Evolutionary conservation across 64 coral and sea anemone genomes (phyloP), one percentile per base, ranked within the genome.

Genomic region (Montipora capricornis): DNA sequence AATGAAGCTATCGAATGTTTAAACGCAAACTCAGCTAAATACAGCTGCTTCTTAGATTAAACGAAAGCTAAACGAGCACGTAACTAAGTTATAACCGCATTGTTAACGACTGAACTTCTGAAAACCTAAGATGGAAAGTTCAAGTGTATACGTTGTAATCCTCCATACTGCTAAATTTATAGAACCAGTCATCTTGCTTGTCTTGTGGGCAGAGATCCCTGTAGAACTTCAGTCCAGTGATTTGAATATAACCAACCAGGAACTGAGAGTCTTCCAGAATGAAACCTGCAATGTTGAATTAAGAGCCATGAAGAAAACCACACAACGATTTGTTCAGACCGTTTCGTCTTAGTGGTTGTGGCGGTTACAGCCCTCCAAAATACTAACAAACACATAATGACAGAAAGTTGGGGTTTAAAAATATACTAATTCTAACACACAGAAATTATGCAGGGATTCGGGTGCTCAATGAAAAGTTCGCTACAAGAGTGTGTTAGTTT

Each of bases 181-280:
- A 0, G 44, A 95, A 89, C 94, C 94, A 95, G 4, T 69, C 59
- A 16, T 89, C 73, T 37, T 52, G 73, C 47, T 70, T 77, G 20
- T 89, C 79, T 49, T n/a, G 50, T 55, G 94, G 90, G 76, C 90
- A 95, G 45, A 95, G 74, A 48, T 91, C 86, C 6, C 15, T 68
- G 75, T 91, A 95, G 67, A 91, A 95, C 68, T 91, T 95, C 49
- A 78, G 82, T 4, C 94, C 94, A 57, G 82, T 92, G 60, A 91
- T 46, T 66, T 95, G 94, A 46, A 95, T 47, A 61, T 89, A 95
- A 2, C 94, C 94, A 60, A 69, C 52, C 11, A 95, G 84, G n/a
- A 7, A 20, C 71, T 83, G 85, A 89, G 49, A 78, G 5, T 74
- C 50, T 8, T 89, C 20, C 19, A 70, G 17, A 64, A 17, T 16